These are phyloP conservation scores for Typhlomys cinereus DNA, from an alignment of 2,113 vertebrate species.

Conservation along the genomic window DNA sequence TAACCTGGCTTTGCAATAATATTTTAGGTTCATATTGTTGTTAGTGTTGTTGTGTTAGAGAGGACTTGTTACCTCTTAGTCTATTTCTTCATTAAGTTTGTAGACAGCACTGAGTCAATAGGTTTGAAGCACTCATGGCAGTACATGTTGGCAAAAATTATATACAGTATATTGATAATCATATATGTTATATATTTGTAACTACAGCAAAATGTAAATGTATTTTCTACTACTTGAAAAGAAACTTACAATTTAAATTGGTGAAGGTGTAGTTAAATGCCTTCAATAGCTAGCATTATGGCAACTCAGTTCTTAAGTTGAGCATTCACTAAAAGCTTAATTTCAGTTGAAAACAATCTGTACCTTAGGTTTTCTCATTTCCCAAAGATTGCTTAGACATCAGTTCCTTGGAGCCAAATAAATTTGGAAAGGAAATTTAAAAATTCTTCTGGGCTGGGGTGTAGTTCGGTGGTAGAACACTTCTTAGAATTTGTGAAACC, in stretches of 20 bases:
- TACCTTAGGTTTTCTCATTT: constrained; percentile 41
- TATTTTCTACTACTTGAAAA: constrained; percentile 29
- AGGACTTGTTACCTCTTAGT: neutral
- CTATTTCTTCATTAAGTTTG: neutral
- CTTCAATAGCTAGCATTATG: neutral
- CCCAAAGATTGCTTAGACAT: constrained; percentile 8
- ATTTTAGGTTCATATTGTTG: neutral
- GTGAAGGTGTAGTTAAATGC: constrained; percentile 4
- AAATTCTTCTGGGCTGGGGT: neutral
- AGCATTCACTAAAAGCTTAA: constrained; percentile 43
- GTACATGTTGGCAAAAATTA: constrained; percentile 2
- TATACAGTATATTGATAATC: neutral
- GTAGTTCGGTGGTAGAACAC: neutral
- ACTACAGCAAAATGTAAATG: neutral
- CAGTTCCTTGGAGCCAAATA: constrained; percentile 9
- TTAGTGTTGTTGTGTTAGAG: neutral
- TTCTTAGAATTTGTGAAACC: neutral
- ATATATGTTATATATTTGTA: neutral
- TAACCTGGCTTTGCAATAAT: neutral
- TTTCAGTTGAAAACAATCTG: constrained; percentile 57
- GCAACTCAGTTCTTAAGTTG: neutral
- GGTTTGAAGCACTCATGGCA: neutral
- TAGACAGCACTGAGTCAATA: neutral
- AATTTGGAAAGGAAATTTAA: constrained; percentile 40
- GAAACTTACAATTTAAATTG: constrained; percentile 2